Evolutionary conservation across 92 coral and sea anemone genomes (phyloP).

Genomic region (Palythoa heliodiscus): DNA sequence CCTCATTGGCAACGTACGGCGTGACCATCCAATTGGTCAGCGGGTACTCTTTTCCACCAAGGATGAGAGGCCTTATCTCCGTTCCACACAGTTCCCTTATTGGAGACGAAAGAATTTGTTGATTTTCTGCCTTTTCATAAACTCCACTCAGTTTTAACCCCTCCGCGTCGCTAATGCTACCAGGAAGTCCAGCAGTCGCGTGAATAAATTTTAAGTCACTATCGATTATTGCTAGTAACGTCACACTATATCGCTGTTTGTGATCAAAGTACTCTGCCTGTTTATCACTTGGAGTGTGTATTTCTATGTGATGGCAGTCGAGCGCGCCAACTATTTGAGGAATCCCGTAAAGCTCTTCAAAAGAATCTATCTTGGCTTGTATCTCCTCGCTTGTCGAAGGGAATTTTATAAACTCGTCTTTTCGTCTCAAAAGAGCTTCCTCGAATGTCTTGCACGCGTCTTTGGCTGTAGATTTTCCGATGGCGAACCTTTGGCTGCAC

Average conservation of each 20-base stretch:
- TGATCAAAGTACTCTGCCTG: slow-evolving; percentile 54
- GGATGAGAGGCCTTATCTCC: slow-evolving; percentile 8
- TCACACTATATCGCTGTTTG: slow-evolving; percentile 50
- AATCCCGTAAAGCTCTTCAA: slow-evolving; percentile 54
- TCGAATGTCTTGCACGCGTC: slow-evolving; percentile 45
- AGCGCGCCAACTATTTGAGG: slow-evolving; percentile 58
- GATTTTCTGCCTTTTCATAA: slow-evolving; percentile 3
- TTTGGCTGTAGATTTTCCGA: slow-evolving; percentile 56
- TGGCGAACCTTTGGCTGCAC: slow-evolving; percentile 58
- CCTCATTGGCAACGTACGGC: not conserved
- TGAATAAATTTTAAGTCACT: slow-evolving; percentile 52
- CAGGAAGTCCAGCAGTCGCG: slow-evolving; percentile 53
- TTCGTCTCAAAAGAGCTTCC: slow-evolving; percentile 32
- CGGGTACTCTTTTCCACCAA: slow-evolving; percentile 4
- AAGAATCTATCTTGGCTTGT: slow-evolving; percentile 41
- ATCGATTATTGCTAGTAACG: slow-evolving; percentile 48
- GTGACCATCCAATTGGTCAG: slow-evolving; percentile 13
- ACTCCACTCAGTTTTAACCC: slow-evolving; percentile 44
- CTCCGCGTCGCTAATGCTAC: slow-evolving; percentile 53
- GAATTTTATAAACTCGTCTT: slow-evolving; percentile 50
- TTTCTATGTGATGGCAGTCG: slow-evolving; percentile 48
- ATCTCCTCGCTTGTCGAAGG: slow-evolving; percentile 52
- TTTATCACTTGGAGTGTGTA: slow-evolving; percentile 48
- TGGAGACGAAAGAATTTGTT: not conserved
- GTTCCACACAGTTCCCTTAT: not conserved